Conservation (phyloP, 2,888 invertebrate genomes). For the Thera britannica region DNA sequence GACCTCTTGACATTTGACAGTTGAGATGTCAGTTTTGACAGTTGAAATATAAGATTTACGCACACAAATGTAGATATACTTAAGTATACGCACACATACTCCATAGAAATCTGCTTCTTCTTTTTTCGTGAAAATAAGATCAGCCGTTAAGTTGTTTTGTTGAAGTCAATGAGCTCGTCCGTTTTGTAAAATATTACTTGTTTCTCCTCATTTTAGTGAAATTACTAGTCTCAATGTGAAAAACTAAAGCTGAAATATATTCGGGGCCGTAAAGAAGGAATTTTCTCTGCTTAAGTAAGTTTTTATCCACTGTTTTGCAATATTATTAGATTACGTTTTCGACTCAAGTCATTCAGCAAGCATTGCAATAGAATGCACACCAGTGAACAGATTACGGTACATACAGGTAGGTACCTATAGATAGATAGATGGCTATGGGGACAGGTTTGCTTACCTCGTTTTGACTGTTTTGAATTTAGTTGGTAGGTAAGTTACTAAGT, state of each 20-base stretch:
- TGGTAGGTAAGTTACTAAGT: no score
- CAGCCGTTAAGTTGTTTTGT: no score
- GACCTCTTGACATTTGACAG: no score
- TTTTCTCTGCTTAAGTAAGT: constrained; percentile 15
- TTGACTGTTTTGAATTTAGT: constrained; percentile 9
- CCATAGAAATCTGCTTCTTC: no score
- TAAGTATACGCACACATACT: no score
- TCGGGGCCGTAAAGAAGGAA: neutral
- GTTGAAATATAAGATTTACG: no score
- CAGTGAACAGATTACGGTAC: constrained; percentile 40
- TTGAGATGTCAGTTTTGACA: no score
- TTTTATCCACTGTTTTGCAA: neutral
- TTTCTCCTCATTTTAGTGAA: neutral
- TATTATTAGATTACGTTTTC: constrained; percentile 21
- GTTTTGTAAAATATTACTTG: neutral
- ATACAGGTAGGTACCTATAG: constrained; percentile 8
- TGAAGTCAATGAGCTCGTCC: no score
- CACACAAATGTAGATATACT: no score
- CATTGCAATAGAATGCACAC: constrained; percentile 40
- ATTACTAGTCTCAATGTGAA: constrained; percentile 6
- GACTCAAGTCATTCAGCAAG: constrained; percentile 21
- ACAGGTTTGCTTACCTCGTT: constrained; percentile 24
- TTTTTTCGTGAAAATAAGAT: no score
- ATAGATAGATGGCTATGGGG: neutral
- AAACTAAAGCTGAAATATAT: constrained; percentile 5